Evolutionary conservation across 2,888 invertebrate genomes (phyloP).

Genomic region (Perithous albicinctus): DNA sequence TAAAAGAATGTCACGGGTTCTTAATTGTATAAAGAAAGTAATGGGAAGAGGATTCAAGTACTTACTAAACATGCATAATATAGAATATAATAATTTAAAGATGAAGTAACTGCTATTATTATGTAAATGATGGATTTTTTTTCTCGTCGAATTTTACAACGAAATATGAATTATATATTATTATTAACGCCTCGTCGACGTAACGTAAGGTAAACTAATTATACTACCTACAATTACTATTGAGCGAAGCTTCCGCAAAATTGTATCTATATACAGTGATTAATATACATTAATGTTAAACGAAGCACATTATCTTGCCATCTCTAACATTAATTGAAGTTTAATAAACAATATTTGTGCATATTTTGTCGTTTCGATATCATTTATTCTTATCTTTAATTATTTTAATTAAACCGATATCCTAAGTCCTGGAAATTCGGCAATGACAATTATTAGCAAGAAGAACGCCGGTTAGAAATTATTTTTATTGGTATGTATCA

Average conservation of each 20-base stretch:
- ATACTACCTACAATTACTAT: conserved; percentile 10
- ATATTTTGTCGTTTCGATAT: not conserved
- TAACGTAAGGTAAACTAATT: conserved; percentile 13
- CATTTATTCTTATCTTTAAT: not conserved
- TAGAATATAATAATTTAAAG: conserved; percentile 36
- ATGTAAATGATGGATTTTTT: conserved; percentile 18
- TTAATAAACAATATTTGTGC: conserved; percentile 49
- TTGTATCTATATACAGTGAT: conserved; percentile 43
- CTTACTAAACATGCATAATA: conserved; percentile 54
- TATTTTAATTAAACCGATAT: not conserved
- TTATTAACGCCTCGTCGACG: conserved; percentile 29
- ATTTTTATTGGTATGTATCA: too few relatives aligned
- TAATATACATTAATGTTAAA: conserved; percentile 32
- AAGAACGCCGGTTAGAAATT: too few relatives aligned
- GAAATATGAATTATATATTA: conserved; percentile 25
- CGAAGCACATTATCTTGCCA: conserved; percentile 56
- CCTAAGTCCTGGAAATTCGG: not conserved
- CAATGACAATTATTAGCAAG: not conserved
- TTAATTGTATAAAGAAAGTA: conserved; percentile 24
- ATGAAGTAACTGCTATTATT: conserved; percentile 38
- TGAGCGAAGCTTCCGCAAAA: conserved; percentile 48
- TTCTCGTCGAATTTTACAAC: conserved; percentile 45
- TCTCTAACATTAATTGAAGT: conserved; percentile 47
- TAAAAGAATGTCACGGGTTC: too few relatives aligned
- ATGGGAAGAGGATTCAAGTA: conserved; percentile 43